Conservation (phyloP, 2,113 vertebrate genomes). For the Mormoops blainvillei region DNA sequence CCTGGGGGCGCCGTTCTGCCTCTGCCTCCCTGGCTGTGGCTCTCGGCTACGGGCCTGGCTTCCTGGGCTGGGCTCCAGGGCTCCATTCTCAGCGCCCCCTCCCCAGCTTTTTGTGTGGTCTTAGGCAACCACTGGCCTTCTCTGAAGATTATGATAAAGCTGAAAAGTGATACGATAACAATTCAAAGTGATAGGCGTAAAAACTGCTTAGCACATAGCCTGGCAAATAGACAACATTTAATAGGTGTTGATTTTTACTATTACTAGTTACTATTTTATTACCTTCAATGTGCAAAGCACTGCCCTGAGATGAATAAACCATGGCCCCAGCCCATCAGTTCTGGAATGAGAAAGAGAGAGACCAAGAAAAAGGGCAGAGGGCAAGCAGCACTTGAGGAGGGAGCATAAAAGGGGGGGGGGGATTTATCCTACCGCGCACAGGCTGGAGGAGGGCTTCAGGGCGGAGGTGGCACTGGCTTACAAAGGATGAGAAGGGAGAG, state of each 20-base stretch:
- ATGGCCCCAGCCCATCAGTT: background rate
- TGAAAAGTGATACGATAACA: background rate
- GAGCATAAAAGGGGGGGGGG: background rate
- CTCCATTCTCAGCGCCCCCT: background rate
- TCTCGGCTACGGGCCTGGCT: no score
- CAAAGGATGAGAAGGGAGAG: background rate
- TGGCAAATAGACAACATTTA: background rate
- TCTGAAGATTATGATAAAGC: background rate
- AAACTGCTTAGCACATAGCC: background rate
- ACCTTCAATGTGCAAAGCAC: background rate
- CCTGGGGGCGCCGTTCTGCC: rapidly evolving
- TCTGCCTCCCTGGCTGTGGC: background rate
- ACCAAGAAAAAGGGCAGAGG: background rate
- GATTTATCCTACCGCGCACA: background rate
- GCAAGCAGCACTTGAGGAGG: background rate
- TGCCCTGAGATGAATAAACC: background rate
- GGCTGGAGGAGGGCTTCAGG: background rate
- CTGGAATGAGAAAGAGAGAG: background rate
- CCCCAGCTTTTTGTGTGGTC: background rate
- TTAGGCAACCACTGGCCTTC: background rate
- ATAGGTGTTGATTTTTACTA: background rate
- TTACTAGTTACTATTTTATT: background rate
- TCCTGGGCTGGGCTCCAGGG: background rate
- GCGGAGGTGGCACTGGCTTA: background rate
- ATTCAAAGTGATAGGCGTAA: background rate